Evolutionary conservation across 53 echinoderm and acorn worm species (phyloP).

Genomic region (Mesocentrotus franciscanus): DNA sequence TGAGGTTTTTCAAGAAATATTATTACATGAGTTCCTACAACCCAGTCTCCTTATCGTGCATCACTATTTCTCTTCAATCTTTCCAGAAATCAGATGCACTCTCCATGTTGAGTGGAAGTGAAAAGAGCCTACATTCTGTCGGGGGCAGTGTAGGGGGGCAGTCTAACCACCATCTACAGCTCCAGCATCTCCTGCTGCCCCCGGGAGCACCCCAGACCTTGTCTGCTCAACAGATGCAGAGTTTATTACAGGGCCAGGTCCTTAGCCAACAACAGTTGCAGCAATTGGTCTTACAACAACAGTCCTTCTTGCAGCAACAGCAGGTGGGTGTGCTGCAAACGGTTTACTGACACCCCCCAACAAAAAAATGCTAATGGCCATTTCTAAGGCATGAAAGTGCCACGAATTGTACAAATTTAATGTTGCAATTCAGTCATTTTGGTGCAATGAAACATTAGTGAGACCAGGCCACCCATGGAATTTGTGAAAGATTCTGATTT

Average conservation of each 20-base stretch:
- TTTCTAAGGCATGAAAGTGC: not conserved
- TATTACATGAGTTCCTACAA: not conserved
- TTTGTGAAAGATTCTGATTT: too few relatives aligned
- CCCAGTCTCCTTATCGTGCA: not conserved
- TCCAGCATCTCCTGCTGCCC: slow-evolving; percentile 47
- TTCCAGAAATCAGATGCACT: slow-evolving; percentile 67
- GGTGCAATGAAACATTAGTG: too few relatives aligned
- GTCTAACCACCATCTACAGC: slow-evolving; percentile 50
- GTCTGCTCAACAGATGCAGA: slow-evolving; percentile 95
- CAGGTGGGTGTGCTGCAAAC: slow-evolving; percentile 62
- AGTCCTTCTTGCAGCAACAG: slow-evolving; percentile 94
- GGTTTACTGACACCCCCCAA: not conserved
- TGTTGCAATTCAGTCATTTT: too few relatives aligned
- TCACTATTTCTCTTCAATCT: not conserved
- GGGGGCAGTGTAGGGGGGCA: slow-evolving; percentile 48
- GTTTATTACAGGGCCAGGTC: slow-evolving; percentile 92
- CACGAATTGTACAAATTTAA: too few relatives aligned
- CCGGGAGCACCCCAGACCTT: slow-evolving; percentile 75
- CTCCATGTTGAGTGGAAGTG: slow-evolving; percentile 73
- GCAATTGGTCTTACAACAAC: slow-evolving; percentile 89
- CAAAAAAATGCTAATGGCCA: not conserved
- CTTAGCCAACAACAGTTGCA: slow-evolving; percentile 93
- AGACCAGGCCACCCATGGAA: too few relatives aligned
- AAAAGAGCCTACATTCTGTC: slow-evolving; percentile 44
- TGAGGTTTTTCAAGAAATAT: not conserved